Evolutionary conservation across 1,140 invertebrate genomes (phyloP), one percentile per base, ranked within the genome.

Genomic region (Hormaphis cornu): DNA sequence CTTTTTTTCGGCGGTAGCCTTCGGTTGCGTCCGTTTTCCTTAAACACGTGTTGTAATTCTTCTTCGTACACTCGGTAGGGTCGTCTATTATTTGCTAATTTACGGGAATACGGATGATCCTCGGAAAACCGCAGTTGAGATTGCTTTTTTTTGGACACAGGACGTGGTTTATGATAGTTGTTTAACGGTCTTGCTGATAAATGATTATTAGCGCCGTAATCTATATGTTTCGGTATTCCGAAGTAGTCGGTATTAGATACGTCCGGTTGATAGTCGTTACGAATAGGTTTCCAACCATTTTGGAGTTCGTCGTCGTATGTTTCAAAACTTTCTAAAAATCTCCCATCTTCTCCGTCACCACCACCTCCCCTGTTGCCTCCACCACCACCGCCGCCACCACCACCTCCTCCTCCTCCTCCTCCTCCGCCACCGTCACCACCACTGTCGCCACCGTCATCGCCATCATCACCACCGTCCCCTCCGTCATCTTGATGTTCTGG

Each of bases 401-500:
- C 22, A 8, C 30, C 22, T 0, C 24, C 26, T 0, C n/a, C 44
- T 12, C 33, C 48, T 0, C 66, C 66, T 3, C 28, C 12, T 1
- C 42, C 50, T 3, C 24, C 44, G n/a, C 63, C 48, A 22, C 26
- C 46, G 1, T 7, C 63, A 16, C 46, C 48, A 26, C 63, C 63
- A n/a, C 18, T 9, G 16, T 14, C 52, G 1, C 52, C 53, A 10
- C n/a, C 69, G 20, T 24, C 35, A 8, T 18, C 50, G 37, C 30
- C 46, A 2, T 20, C 30, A 22, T 42, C 48, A 10, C 35, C 66
- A 6, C 33, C 24, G 12, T 35, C 69, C 12, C 24, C 26, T 30
- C 69, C 69, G 10, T 58, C 69, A 16, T 53, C 50, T 69, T 69
- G 66, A 48, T 53, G 66, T 54, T 37, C 48, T 37, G 66, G 66